These are phyloP conservation scores for Toxotes chatareus DNA, from an alignment of 2,113 vertebrate genomes.

Conservation along the genomic window DNA sequence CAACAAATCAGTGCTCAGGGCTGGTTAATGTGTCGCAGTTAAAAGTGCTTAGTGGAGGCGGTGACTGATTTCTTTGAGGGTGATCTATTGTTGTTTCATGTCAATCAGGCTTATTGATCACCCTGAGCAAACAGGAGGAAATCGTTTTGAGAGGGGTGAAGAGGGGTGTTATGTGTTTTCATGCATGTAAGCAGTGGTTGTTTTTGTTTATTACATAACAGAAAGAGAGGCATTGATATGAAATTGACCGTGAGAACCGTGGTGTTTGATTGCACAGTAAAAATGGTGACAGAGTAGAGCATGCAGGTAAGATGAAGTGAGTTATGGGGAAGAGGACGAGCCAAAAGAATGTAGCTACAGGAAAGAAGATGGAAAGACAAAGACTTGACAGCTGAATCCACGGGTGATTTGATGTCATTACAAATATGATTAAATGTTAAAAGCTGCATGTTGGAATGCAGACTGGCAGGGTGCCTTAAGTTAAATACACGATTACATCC, in stretches of 20 bases:
- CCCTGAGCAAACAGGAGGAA: constrained; percentile 10
- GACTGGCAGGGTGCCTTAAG: constrained; percentile 36
- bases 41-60: constrained; percentile 28
- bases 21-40: constrained; percentile 58
- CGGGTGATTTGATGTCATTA: background rate
- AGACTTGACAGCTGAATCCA: background rate
- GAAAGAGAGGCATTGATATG: background rate
- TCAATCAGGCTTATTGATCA: constrained; percentile 38
- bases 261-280: background rate
- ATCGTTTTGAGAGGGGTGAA: constrained; percentile 5
- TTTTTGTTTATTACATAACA: background rate
- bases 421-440: background rate
- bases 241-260: background rate
- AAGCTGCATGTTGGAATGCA: constrained; percentile 53
- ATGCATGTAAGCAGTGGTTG: background rate
- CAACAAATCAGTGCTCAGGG: constrained; percentile 56
- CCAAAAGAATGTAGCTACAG: background rate
- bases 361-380: background rate
- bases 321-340: background rate
- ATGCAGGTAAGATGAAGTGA: background rate
- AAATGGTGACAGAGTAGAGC: background rate
- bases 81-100: constrained; percentile 31
- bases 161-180: background rate
- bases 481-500: constrained; percentile 28
- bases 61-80: constrained; percentile 32